Base-by-base conservation (phyloP, 2,888 invertebrate genomes). In the Drosophila hamatofila region DNA sequence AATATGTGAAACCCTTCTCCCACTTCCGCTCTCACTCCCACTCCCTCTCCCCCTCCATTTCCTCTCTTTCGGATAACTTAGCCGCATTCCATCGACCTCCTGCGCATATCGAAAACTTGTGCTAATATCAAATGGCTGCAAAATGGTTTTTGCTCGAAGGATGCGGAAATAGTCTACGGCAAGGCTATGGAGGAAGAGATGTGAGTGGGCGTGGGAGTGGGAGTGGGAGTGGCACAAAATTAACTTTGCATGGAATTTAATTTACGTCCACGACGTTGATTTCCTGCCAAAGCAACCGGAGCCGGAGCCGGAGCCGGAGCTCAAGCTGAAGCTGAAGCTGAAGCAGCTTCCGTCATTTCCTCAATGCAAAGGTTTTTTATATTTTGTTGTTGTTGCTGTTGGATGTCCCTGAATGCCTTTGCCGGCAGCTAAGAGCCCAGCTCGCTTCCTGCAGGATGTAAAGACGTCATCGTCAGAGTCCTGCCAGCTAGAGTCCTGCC, bases 221-320 rank as follows among this genome's bases (percentile, higher is more conserved):
- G 6, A 7, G 23, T 8, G 37, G 44, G 44, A 18, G 41, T 30
- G 35, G 59, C 64, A 63, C 75, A 82, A 85, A 84, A 84, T 84
- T 84, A 88, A 84, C 86, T 88, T 88, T 80, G 88, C 85, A 75
- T 88, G 84, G 89, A 91, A 91, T 91, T 90, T 90, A 91, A 91
- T 91, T 91, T 90, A 88, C 90, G 87, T 89, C 72, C 91, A 87
- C 82, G 89, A 88, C 89, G 83, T 83, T 91, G 90, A 91, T 91
- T 91, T 91, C 91, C 91, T 90, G 89, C 78, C 78, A 75, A 81
- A 84, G 88, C 86, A 86, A 77, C 70, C 65, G 65, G 65, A 65
- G 51, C 39, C 37, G 52, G 52, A 44, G 56, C 41, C 41, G 48
- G 54, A 81, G 73, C 54, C 52, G 52, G 52, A 39, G 57, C 41